Evolutionary conservation across 2,888 invertebrate species (phyloP).

Genomic region (Poecilus cupreus): DNA sequence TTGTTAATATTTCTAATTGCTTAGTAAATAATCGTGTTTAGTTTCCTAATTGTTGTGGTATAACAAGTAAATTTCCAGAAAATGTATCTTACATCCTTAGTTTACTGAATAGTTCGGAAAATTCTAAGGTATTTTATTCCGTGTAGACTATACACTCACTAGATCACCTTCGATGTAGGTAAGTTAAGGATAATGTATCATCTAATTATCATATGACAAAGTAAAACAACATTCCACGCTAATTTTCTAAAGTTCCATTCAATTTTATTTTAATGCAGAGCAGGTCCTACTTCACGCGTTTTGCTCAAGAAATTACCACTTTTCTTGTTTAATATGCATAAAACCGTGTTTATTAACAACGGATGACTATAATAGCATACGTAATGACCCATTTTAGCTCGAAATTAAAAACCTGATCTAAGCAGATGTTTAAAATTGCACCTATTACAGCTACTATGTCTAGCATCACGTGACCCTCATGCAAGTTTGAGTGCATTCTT

Average conservation of each 20-base stretch:
- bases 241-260: neutral
- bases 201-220: too few species aligned
- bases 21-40: too few species aligned
- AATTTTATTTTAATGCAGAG: conserved; percentile 24
- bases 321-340: conserved; percentile 57
- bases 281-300: conserved; percentile 38
- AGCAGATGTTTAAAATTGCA: conserved; percentile 59
- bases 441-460: conserved; percentile 52
- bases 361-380: conserved; percentile 57
- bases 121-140: too few species aligned
- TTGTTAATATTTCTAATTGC: too few species aligned
- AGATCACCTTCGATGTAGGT: too few species aligned
- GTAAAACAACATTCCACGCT: neutral
- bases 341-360: conserved; percentile 53
- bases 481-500: conserved; percentile 49
- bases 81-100: too few species aligned
- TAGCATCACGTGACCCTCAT: conserved; percentile 50
- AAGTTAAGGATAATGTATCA: too few species aligned
- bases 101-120: too few species aligned
- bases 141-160: too few species aligned
- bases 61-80: too few species aligned
- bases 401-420: conserved; percentile 58
- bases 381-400: conserved; percentile 50
- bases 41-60: too few species aligned
- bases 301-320: conserved; percentile 34